Evolutionary conservation across 2,888 invertebrate species (phyloP).

Genomic region (Harpalus rufipes): DNA sequence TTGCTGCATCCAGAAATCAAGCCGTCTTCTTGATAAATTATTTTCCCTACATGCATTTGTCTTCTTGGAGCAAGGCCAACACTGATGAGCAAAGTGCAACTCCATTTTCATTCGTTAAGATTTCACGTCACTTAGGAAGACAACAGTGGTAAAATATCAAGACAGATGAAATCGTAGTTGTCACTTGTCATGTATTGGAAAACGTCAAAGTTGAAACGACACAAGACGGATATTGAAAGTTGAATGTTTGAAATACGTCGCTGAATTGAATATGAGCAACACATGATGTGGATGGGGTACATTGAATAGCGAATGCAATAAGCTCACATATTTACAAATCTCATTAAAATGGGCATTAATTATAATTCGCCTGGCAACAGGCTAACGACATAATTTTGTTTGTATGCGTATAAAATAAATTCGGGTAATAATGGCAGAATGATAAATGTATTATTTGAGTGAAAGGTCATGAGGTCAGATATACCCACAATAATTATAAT

Average conservation of each 20-base stretch:
- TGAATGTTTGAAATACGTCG: not conserved
- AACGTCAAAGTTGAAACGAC: not conserved
- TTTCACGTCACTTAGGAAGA: slow-evolving; percentile 13
- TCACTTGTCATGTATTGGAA: slow-evolving; percentile 18
- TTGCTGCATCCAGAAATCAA: not conserved
- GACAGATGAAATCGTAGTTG: slow-evolving; percentile 34
- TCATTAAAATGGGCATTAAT: not conserved
- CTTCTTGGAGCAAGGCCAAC: slow-evolving; percentile 35
- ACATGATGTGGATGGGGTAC: too few species aligned
- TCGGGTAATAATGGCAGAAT: not conserved
- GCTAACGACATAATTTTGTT: not conserved
- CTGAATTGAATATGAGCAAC: not conserved
- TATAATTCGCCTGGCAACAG: not conserved
- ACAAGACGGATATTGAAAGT: not conserved
- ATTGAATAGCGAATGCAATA: not conserved
- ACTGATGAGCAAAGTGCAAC: slow-evolving; percentile 12
- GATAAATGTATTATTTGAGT: not conserved
- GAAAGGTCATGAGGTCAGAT: too few species aligned
- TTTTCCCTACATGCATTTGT: slow-evolving; percentile 15
- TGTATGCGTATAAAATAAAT: not conserved
- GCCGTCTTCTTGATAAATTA: not conserved
- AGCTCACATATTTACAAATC: not conserved
- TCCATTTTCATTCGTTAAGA: slow-evolving; percentile 45
- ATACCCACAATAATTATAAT: not conserved
- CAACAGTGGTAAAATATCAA: not conserved